These are phyloP conservation scores for Pandemis heparana DNA, from an alignment of 2,888 invertebrate genomes.

Conservation along the genomic window DNA sequence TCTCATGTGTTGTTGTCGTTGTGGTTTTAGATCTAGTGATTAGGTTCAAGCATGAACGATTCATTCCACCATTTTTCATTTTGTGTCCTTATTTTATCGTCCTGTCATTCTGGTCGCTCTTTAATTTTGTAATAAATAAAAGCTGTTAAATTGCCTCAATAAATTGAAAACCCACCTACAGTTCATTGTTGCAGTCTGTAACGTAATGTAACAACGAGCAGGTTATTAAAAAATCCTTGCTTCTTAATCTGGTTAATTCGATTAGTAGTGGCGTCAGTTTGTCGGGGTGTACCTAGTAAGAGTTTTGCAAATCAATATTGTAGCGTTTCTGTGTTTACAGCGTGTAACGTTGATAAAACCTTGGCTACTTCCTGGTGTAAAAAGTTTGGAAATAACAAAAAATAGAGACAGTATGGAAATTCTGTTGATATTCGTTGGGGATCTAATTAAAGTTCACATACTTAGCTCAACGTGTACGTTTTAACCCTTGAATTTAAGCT, in stretches of 20 bases:
- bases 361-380: slow-evolving; percentile 22
- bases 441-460: background rate
- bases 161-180: background rate
- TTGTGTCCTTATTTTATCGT: slow-evolving; percentile 24
- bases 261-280: slow-evolving; percentile 55
- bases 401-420: background rate
- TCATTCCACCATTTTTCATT: slow-evolving; percentile 30
- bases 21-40: slow-evolving; percentile 38
- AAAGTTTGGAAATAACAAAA: slow-evolving; percentile 2
- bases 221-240: slow-evolving; percentile 20
- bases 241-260: slow-evolving; percentile 43
- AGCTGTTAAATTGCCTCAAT: slow-evolving; percentile 3
- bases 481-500: slow-evolving; percentile 60
- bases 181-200: background rate
- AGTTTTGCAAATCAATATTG: slow-evolving; percentile 66
- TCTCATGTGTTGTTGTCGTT: slow-evolving; percentile 44
- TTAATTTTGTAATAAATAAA: slow-evolving; percentile 10
- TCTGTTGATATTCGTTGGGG: background rate
- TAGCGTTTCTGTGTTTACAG: slow-evolving; percentile 56
- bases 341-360: slow-evolving; percentile 39
- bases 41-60: slow-evolving; percentile 39
- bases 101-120: slow-evolving; percentile 16
- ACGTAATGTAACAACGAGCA: slow-evolving; percentile 1
- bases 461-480: background rate
- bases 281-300: slow-evolving; percentile 54